A percentile compares a stretch with the other conserved stretches of the same genome.
These are phyloP conservation scores for Halcyon badia DNA, from an alignment of 2,797 vertebrate species.

Conservation along the genomic window DNA sequence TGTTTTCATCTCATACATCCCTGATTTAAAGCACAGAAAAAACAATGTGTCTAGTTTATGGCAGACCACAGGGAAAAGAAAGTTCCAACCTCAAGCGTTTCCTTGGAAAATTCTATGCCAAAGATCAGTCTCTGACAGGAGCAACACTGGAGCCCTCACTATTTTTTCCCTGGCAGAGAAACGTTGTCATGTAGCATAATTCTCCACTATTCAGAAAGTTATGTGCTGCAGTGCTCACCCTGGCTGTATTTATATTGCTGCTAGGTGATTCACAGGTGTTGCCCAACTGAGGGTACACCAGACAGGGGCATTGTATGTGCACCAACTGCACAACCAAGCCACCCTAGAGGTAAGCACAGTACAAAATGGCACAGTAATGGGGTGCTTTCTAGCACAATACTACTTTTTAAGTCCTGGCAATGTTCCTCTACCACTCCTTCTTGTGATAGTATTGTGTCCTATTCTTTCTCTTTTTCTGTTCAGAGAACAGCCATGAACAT, in stretches of 20 bases:
- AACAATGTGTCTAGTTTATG: not conserved
- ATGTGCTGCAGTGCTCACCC: not conserved
- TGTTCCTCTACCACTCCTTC: not conserved
- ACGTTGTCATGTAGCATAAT: not conserved
- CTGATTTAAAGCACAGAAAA: not conserved
- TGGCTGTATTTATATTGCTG: not conserved
- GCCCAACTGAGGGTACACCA: rapidly evolving
- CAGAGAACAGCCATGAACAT: not conserved
- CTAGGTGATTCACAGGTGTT: not conserved
- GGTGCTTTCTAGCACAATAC: not conserved
- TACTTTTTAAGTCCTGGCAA: not conserved
- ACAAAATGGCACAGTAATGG: not conserved
- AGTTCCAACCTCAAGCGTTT: slow-evolving; percentile 33
- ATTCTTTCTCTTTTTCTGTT: not conserved
- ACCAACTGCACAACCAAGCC: not conserved
- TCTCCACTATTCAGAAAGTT: not conserved
- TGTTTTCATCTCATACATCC: not conserved
- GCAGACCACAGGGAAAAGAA: slow-evolving; percentile 17
- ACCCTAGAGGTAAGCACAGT: not conserved
- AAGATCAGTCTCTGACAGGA: not conserved
- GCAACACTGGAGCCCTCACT: not conserved
- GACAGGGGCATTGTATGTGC: too few species aligned
- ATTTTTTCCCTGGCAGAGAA: not conserved
- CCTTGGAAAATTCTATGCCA: slow-evolving; percentile 10
- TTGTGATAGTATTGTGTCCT: not conserved